phyloP scores from a whole-genome alignment of 1,140 invertebrate genomes.

The Trialeurodes vaporariorum region DNA sequence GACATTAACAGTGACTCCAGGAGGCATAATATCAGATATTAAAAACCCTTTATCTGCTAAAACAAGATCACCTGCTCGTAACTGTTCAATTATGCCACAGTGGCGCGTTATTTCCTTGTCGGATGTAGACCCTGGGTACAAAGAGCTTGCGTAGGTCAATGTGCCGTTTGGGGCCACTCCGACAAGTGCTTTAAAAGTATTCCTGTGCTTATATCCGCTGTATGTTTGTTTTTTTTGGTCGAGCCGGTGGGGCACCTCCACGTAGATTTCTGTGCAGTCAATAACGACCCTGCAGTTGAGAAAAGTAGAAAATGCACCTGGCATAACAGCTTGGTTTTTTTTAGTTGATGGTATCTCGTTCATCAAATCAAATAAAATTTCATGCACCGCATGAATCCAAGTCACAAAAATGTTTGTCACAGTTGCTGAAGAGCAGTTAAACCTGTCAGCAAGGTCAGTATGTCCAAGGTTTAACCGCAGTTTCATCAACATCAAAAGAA shows the following conservation, averaged over 20 bases:
- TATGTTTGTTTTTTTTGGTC: conserved; percentile 12
- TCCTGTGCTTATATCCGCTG: conserved; percentile 17
- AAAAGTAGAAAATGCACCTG: conserved; percentile 4
- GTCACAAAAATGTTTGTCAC: conserved; percentile 10
- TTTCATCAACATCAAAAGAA: conserved; percentile 9
- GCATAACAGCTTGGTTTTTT: conserved; percentile 5
- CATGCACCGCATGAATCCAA: conserved; percentile 7
- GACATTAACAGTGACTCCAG: conserved; percentile 3
- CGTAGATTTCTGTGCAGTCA: conserved; percentile 5
- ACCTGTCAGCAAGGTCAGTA: conserved; percentile 8
- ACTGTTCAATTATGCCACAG: conserved; percentile 12
- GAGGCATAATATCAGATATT: conserved; percentile 1
- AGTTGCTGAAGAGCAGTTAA: conserved; percentile 5
- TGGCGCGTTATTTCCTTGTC: conserved; percentile 19
- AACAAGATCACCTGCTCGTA: conserved; percentile 8
- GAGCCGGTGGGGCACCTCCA: conserved; percentile 3
- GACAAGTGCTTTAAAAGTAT: conserved; percentile 18
- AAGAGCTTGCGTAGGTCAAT: conserved; percentile 13
- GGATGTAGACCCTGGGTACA: conserved; percentile 17
- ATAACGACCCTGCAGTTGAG: conserved; percentile 3
- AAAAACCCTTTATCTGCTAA: conserved; percentile 12
- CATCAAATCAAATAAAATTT: conserved; percentile 4
- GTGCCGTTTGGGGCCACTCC: conserved; percentile 18
- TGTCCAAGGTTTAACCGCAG: conserved; percentile 9
- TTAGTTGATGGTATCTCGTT: not conserved